Conservation (phyloP, 2,888 invertebrate genomes). For the Anarsia innoxiella region DNA sequence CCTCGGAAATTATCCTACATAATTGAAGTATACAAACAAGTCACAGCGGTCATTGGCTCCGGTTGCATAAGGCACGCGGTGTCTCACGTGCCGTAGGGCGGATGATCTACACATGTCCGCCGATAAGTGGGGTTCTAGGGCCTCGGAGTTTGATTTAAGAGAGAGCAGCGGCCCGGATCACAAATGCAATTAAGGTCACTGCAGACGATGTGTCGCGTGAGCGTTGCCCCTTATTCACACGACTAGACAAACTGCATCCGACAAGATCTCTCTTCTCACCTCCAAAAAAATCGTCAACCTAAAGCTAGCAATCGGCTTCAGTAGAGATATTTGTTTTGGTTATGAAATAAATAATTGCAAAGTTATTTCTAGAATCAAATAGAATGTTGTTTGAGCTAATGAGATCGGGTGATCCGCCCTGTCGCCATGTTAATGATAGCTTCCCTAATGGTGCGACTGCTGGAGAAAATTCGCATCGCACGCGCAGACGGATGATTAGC, state of each 20-base stretch:
- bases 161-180: conserved; percentile 67
- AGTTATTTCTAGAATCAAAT: neutral
- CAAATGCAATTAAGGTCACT: conserved; percentile 63
- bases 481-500: conserved; percentile 59
- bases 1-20: conserved; percentile 26
- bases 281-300: conserved; percentile 10
- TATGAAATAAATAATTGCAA: neutral
- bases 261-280: conserved; percentile 7
- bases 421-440: conserved; percentile 67
- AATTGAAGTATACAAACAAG: conserved; percentile 42
- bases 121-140: conserved; percentile 68
- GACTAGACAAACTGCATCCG: conserved; percentile 28
- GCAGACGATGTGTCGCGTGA: conserved; percentile 50
- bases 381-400: too few species aligned
- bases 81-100: conserved; percentile 44
- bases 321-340: too few species aligned
- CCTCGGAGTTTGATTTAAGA: conserved; percentile 70
- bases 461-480: conserved; percentile 58
- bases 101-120: conserved; percentile 40
- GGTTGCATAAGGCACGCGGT: conserved; percentile 55
- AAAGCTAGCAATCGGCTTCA: too few species aligned
- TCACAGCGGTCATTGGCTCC: conserved; percentile 51
- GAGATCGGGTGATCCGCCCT: conserved; percentile 40
- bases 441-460: conserved; percentile 56
- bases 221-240: conserved; percentile 32